Conservation (phyloP, 2,888 invertebrate genomes). For the Busseola fusca region DNA sequence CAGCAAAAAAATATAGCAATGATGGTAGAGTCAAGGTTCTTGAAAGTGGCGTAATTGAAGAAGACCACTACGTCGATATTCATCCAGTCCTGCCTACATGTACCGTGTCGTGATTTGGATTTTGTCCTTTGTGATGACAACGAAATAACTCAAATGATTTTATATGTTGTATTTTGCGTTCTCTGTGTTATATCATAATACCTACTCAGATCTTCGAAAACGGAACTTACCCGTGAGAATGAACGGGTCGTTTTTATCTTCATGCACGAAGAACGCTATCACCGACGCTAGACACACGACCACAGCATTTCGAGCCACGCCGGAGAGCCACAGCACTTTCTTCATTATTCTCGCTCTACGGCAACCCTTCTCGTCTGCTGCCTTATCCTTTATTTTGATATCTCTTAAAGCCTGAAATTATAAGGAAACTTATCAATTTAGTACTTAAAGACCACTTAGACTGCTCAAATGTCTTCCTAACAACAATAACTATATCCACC, state of each 20-base stretch:
- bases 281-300: conserved; percentile 90
- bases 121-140: neutral
- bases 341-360: conserved; percentile 75
- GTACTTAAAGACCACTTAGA: neutral
- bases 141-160: neutral
- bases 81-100: too few relatives aligned
- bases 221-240: conserved; percentile 89
- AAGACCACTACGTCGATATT: neutral
- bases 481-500: neutral
- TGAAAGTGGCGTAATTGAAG: neutral
- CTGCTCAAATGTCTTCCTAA: neutral
- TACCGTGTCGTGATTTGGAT: neutral
- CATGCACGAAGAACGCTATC: conserved; percentile 88
- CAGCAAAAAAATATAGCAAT: neutral
- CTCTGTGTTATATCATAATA: neutral
- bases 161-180: neutral
- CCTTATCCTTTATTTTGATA: conserved; percentile 74
- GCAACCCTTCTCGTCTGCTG: conserved; percentile 74
- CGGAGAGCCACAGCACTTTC: conserved; percentile 89
- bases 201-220: neutral
- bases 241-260: conserved; percentile 85
- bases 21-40: neutral
- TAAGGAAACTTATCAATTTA: neutral
- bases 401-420: conserved; percentile 89
- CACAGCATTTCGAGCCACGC: conserved; percentile 92